Base-by-base conservation (phyloP, 2,797 vertebrate species). In the Sus cebifrons region DNA sequence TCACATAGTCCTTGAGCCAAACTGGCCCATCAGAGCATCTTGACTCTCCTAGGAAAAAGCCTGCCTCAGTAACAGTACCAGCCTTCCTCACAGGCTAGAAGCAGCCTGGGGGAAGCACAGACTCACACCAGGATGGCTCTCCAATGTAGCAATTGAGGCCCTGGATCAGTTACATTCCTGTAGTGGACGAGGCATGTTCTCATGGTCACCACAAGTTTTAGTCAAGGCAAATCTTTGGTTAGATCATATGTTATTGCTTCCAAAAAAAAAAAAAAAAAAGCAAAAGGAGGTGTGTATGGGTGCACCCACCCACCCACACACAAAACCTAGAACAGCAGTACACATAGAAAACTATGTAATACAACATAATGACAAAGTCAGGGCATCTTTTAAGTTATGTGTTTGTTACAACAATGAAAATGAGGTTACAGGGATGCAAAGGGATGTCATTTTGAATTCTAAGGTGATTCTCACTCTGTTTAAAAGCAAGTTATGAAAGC, bases 401-500 rank as follows among this genome's bases (percentile, higher is more conserved):
- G 60, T 82, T 91, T 84, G 52, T 79, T 96, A 86, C 14, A 54
- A 86, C 93, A 78, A 68, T 52, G 27, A 20, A 88, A 82, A 82
- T 54, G 25, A 94, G 82, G 54, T 77, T 44, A 67, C 29, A 74
- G 40, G 21, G 54, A 78, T 65, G 21, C 32, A 79, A 93, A 92
- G 14, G 11, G 12, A 75, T 21, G 18, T 4, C 20, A 81, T 79
- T 58, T 93, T 27, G 91, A 95, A 86, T 93, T 96, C 60, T 89
- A 86, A 79, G 70, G 49, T 67, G 27, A 88, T 78, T 83, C 54
- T 89, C 79, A 7, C 54, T 97, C 14, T 64, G 25, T 65, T 58
- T 92, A 64, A 49, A 91, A 78, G 68, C 52, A 96, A 78, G 32
- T 85, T 60, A 56, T 52, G 23, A 86, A 91, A 89, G 89, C n/a